Evolutionary conservation across 2,113 vertebrate genomes (phyloP).

Genomic region (Corythaeola cristata): DNA sequence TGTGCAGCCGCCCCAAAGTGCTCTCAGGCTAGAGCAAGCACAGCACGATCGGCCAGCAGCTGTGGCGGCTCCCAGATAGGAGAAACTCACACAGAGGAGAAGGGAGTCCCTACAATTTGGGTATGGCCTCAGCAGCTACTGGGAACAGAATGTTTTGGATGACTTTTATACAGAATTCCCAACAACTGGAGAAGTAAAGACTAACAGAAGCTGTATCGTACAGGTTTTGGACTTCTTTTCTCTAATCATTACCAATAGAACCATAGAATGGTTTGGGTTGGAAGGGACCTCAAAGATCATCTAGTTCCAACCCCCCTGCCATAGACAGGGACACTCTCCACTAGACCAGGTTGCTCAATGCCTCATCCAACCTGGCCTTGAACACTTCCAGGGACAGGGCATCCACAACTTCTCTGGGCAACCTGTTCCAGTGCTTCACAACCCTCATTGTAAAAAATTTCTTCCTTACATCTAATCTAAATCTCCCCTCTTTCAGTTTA

Average conservation of each 20-base stretch:
- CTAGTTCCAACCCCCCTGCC: too few species aligned
- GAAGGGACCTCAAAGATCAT: too few species aligned
- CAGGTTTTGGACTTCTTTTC: not conserved
- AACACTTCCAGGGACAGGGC: too few species aligned
- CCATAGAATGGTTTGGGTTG: too few species aligned
- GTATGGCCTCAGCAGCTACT: not conserved
- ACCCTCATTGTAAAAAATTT: too few species aligned
- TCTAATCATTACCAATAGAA: not conserved
- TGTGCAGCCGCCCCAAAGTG: fast-evolving
- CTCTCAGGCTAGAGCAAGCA: not conserved
- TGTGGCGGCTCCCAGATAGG: fast-evolving
- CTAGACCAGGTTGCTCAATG: too few species aligned
- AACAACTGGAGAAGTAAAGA: not conserved
- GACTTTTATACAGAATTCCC: not conserved
- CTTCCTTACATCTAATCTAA: too few species aligned
- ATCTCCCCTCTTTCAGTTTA: too few species aligned
- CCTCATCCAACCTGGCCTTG: too few species aligned
- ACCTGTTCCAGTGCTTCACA: too few species aligned
- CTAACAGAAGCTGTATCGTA: not conserved
- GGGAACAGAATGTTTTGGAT: not conserved
- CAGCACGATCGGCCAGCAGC: fast-evolving
- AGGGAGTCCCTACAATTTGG: not conserved
- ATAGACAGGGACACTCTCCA: too few species aligned
- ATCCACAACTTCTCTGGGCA: too few species aligned
- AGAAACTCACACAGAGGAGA: not conserved